Percentiles rank a stretch among this genome's conserved stretches.
Conservation (phyloP, 2,113 vertebrate genomes). For the Andinoacara biseriatus region DNA sequence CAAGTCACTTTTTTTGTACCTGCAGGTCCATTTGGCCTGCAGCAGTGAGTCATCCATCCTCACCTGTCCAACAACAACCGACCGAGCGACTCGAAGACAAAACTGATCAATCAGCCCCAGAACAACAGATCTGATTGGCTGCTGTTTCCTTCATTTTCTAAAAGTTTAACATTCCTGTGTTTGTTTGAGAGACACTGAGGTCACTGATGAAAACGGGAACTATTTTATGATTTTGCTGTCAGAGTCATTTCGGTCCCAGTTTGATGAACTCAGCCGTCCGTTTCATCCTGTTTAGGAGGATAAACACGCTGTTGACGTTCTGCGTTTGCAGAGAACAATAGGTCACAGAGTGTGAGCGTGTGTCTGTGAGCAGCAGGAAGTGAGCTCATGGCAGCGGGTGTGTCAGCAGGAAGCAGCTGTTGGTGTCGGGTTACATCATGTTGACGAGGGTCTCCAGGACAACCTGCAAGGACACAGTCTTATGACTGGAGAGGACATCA, state of each 20-base stretch:
- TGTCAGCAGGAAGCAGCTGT: slow-evolving; percentile 54
- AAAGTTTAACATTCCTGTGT: background rate
- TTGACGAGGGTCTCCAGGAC: background rate
- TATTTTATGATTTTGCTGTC: background rate
- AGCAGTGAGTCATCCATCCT: background rate
- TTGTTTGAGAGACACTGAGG: background rate
- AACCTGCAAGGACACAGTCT: background rate
- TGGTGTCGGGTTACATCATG: slow-evolving; percentile 28
- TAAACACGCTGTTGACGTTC: background rate
- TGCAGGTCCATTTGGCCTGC: background rate
- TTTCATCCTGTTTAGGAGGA: background rate
- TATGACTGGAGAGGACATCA: background rate
- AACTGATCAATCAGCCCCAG: background rate
- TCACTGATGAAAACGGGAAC: background rate
- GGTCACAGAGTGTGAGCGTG: background rate
- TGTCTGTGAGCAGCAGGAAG: slow-evolving; percentile 22
- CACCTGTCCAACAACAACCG: too few relatives aligned
- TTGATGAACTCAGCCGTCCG: background rate
- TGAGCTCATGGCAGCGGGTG: slow-evolving; percentile 31
- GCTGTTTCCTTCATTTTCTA: background rate
- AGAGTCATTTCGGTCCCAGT: too few relatives aligned
- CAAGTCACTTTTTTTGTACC: background rate
- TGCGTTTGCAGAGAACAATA: background rate
- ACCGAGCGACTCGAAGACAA: too few relatives aligned
- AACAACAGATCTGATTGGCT: rapidly evolving